Base-by-base conservation (phyloP, 2,888 invertebrate species). In the Erynnis tages region DNA sequence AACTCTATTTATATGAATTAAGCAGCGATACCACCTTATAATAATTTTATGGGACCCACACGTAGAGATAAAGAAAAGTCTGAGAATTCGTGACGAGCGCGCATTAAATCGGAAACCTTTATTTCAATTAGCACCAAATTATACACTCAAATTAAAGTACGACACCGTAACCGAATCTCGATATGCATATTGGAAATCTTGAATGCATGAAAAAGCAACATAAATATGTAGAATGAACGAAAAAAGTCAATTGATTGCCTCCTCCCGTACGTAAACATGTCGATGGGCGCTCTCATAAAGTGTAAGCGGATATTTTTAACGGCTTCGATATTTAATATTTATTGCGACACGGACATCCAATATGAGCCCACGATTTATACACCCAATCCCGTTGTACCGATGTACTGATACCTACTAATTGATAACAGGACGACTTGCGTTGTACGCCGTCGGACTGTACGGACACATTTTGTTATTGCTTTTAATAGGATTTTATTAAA, bases 301-400 rank as follows among this genome's bases (percentile, higher is more conserved):
- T 87, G 89, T 89, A 89, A 89, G 81, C 61, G 78, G 89, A 89
- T 89, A 89, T 86, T 87, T 82, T 87, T 86, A 87, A 85, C 80
- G 73, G 77, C 82, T 70, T 79, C 85, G 86, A 89, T 89, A 89
- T 89, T 89, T 85, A 87, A 88, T 88, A 89, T 89, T 89, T 89
- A 89, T 89, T 79, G 79, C 76, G 82, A 81, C 79, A 79, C 80
- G 69, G 82, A 85, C 87, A 87, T 84, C 82, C 85, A 85, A 87
- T 87, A 87, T 87, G 82, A 84, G 72, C 73, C 57, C 63, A 70
- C 76, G 82, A 85, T 86, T 85, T 84, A 81, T 84, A 78, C 80
- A 79, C 76, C 80, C 83, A 76, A 73, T 74, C 66, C 66, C 67
- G 61, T 61, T 63, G 53, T 53, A 73, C 66, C 67, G 61, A 60